Percentiles rank a stretch among this genome's conserved stretches.
Evolutionary conservation across 2,113 vertebrate species (phyloP).

Genomic region (Tonatia bakeri): DNA sequence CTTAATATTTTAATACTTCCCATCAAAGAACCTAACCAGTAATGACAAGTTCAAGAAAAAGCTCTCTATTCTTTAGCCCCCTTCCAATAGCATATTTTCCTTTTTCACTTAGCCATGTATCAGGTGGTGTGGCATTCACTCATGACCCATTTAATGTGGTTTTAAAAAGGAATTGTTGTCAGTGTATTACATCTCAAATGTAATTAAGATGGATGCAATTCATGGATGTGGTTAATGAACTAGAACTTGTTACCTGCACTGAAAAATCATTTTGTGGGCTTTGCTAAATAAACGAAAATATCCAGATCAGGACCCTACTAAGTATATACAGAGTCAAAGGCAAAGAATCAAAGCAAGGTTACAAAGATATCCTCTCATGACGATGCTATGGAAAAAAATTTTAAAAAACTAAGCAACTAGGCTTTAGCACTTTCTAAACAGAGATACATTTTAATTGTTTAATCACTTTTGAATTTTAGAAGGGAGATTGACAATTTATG

Average conservation of each 20-base stretch:
- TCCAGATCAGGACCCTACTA: neutral
- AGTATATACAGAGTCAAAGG: conserved; percentile 48
- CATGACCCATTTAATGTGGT: neutral
- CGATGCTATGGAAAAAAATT: neutral
- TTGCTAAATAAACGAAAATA: conserved; percentile 23
- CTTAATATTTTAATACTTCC: neutral
- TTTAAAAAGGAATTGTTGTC: conserved; percentile 18
- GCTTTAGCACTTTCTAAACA: neutral
- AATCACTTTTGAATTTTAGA: neutral
- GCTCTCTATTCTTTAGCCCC: neutral
- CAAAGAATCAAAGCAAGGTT: conserved; percentile 39
- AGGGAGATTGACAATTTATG: neutral
- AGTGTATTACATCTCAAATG: neutral
- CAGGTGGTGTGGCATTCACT: neutral
- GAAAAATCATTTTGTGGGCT: neutral
- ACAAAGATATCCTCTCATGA: conserved; percentile 21
- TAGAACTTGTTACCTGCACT: neutral
- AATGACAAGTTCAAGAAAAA: conserved; percentile 6
- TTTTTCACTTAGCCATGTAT: neutral
- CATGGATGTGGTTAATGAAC: conserved; percentile 27
- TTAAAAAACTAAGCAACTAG: neutral
- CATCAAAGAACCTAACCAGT: neutral
- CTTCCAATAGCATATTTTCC: neutral
- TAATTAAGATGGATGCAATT: conserved; percentile 22
- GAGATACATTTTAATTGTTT: conserved; percentile 20